Base-by-base conservation (phyloP, 2,113 vertebrate species). In the Dinomys branickii region DNA sequence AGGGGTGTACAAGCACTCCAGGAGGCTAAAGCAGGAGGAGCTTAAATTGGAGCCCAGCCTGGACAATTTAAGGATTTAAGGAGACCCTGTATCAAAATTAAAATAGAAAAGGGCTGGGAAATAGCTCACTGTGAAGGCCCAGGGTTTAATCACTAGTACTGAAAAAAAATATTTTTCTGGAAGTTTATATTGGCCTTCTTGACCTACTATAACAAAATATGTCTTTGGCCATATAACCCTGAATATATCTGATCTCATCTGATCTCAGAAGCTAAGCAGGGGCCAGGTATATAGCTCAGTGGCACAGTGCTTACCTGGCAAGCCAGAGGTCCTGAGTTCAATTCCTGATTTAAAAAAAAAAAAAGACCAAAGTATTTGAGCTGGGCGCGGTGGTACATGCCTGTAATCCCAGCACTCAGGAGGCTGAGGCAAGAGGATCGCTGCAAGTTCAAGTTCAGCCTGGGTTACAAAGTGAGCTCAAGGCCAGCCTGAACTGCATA, bases 151-250 rank as follows among this genome's bases (percentile, higher is more conserved):
- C 6, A 4, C 38, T 26, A 44, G 38, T 26, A 12, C 38, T 44
- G n/a, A 41, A 44, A 12, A 12, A 67, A 67, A 38, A 41, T n/a
- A 17, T n/a, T n/a, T 69, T 71, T 38, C 19, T 71, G n/a, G 20
- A 90, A 75, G 67, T 17, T 78, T 85, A 7, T 47, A 20, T 84
- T 83, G 59, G 67, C 91, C 50, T 85, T 33, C 58, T 83, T 61
- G 19, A 22, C 56, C 28, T 89, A 41, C 61, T 59, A 16, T 65
- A 94, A 81, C 54, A 95, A 96, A 94, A 85, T 38, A n/a, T 47
- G 33, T 67, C 65, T 67, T 16, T 35, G 61, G 35, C 22, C 71
- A 44, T 44, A 28, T 10, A 24, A 44, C 41, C 41, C 41, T 75
- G 41, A 75, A 47, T 75, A 26, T 44, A 38, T 4, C 69, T 41